phyloP scores from a whole-genome alignment of 1,140 invertebrate genomes.

The Steinernema feltiae region DNA sequence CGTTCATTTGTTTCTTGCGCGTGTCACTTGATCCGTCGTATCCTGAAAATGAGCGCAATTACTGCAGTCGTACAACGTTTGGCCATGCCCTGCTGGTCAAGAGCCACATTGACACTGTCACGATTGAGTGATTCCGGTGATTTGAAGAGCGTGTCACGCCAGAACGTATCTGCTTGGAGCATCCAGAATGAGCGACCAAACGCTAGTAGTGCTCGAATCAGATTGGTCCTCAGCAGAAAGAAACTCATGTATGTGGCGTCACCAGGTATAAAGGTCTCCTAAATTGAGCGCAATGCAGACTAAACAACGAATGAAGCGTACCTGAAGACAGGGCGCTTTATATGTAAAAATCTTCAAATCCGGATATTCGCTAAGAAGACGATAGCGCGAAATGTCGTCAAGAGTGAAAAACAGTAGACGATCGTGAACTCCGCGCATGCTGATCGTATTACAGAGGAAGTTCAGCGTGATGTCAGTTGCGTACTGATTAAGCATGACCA shows the following conservation, averaged over 20 bases:
- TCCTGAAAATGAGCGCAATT: background rate
- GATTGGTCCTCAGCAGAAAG: slow-evolving; percentile 39
- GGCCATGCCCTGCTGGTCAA: slow-evolving; percentile 35
- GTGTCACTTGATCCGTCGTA: slow-evolving; percentile 17
- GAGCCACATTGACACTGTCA: slow-evolving; percentile 26
- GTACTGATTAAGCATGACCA: slow-evolving; percentile 37
- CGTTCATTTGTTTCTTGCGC: slow-evolving; percentile 38
- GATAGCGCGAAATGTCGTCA: slow-evolving; percentile 30
- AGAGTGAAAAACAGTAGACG: slow-evolving; percentile 35
- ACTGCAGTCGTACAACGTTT: background rate
- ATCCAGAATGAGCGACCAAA: slow-evolving; percentile 39
- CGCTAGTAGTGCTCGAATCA: slow-evolving; percentile 34
- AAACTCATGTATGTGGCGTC: slow-evolving; percentile 43
- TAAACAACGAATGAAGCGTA: no score
- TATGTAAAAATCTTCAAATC: slow-evolving; percentile 30
- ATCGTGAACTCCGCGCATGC: slow-evolving; percentile 28
- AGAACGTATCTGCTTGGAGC: slow-evolving; percentile 42
- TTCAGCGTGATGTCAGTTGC: slow-evolving; percentile 40
- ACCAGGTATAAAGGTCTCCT: slow-evolving; percentile 35
- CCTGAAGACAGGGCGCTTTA: slow-evolving; percentile 36
- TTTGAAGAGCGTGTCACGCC: slow-evolving; percentile 30
- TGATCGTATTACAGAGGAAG: slow-evolving; percentile 36
- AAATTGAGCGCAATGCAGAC: no score
- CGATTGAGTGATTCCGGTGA: background rate
- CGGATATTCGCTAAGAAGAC: slow-evolving; percentile 26